Conservation (phyloP, 2,888 invertebrate species). For the Trilocha varians region DNA sequence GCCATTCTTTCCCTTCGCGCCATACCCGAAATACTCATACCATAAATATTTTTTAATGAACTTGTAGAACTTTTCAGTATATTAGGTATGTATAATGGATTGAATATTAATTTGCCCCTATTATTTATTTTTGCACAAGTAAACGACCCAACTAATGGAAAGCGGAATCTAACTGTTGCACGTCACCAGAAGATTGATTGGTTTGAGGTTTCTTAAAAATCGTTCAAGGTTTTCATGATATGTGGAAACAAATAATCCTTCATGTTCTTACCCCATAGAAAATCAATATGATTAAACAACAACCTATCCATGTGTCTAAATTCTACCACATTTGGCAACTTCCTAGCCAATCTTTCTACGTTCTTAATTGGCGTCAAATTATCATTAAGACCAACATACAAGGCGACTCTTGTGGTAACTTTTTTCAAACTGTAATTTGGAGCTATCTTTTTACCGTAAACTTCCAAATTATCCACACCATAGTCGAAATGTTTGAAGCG, state of each 20-base stretch:
- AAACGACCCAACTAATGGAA: too few relatives aligned
- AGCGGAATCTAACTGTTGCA: too few relatives aligned
- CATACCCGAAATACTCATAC: too few relatives aligned
- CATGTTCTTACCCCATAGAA: conserved; percentile 23
- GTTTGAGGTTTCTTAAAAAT: too few relatives aligned
- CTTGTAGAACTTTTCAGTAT: too few relatives aligned
- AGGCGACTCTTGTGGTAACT: conserved; percentile 22
- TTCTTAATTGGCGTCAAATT: conserved; percentile 43
- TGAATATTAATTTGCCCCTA: too few relatives aligned
- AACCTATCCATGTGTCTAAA: conserved; percentile 18
- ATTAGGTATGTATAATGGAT: too few relatives aligned
- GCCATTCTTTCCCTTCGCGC: too few relatives aligned
- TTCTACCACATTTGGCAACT: conserved; percentile 22
- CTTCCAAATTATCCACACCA: background rate
- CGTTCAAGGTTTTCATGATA: background rate
- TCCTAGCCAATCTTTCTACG: conserved; percentile 5
- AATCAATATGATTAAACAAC: conserved; percentile 26
- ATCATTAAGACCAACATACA: conserved; percentile 68
- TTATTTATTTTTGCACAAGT: too few relatives aligned
- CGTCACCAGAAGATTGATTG: too few relatives aligned
- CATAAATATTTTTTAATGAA: too few relatives aligned
- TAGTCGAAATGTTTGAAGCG: conserved; percentile 2
- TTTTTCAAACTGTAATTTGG: conserved; percentile 24
- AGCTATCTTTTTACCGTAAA: conserved; percentile 8
- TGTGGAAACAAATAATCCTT: conserved; percentile 20